A percentile compares a stretch with the other conserved stretches of the same genome.
These are phyloP conservation scores for Coccyzus lansbergi DNA, from an alignment of 2,797 vertebrate genomes.

Conservation along the genomic window DNA sequence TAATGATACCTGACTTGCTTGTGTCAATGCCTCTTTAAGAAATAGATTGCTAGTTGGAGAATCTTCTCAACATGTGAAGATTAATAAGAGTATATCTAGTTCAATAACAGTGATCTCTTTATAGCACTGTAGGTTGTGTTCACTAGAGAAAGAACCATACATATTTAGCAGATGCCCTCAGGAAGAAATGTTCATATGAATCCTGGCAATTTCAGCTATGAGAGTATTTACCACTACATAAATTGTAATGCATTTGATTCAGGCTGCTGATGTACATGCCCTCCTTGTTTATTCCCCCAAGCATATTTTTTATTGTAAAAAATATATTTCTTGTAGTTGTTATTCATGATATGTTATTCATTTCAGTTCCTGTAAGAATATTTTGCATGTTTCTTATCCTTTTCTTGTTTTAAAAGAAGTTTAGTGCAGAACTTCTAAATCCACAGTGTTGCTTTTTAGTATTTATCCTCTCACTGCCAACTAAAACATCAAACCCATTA, in stretches of 20 bases:
- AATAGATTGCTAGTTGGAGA: background rate
- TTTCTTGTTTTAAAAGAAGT: background rate
- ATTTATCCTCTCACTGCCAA: background rate
- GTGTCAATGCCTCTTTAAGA: background rate
- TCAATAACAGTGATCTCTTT: background rate
- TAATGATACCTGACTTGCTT: background rate
- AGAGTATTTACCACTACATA: background rate
- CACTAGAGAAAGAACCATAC: background rate
- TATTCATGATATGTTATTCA: background rate
- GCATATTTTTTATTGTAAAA: background rate
- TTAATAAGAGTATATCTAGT: background rate
- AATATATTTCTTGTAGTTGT: background rate
- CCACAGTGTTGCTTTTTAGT: background rate
- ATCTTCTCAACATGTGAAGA: background rate
- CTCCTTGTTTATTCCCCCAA: background rate
- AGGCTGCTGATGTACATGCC: background rate
- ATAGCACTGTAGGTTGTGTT: background rate
- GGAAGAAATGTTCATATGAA: background rate
- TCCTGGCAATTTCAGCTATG: background rate
- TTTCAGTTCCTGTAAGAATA: background rate
- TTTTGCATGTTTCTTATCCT: background rate
- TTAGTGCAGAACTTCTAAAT: background rate
- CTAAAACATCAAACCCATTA: background rate
- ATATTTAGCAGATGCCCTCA: background rate
- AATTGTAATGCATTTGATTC: background rate